Evolutionary conservation across 2,113 vertebrate genomes (phyloP).

Genomic region (Nansenia antarctica): DNA sequence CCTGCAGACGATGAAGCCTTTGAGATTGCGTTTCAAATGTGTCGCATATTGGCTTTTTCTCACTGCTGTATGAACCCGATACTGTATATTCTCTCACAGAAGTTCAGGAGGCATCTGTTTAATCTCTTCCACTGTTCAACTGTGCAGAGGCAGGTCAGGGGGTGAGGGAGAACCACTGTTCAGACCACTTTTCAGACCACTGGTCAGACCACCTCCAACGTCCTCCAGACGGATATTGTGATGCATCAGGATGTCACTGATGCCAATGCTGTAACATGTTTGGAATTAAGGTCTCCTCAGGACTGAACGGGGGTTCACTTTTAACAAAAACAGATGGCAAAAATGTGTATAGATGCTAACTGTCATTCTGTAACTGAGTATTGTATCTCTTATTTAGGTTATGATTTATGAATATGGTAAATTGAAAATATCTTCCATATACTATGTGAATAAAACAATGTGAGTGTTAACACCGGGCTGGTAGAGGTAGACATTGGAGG

Average conservation of each 20-base stretch:
- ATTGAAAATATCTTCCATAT: no score
- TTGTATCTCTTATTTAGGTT: no score
- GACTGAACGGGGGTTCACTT: no score
- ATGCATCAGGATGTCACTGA: not conserved
- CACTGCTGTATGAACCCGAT: constrained; percentile 75
- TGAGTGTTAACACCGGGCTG: no score
- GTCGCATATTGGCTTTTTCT: constrained; percentile 50
- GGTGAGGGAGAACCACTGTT: not conserved
- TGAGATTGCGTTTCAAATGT: constrained; percentile 42
- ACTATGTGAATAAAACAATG: no score
- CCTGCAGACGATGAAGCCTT: not conserved
- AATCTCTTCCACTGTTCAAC: not conserved
- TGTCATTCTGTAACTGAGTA: no score
- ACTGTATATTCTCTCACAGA: constrained; percentile 68
- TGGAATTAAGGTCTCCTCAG: not conserved
- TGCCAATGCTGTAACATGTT: not conserved
- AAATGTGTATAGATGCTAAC: no score
- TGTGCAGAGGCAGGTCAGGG: not conserved
- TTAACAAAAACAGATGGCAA: no score
- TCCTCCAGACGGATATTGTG: not conserved
- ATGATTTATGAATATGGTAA: no score
- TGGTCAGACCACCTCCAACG: not conserved
- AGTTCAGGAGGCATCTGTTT: constrained; percentile 66
- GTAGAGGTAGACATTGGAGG: no score
- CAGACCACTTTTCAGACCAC: not conserved